Base-by-base conservation (phyloP, 2,888 invertebrate genomes). In the Agrypnus murinus region DNA sequence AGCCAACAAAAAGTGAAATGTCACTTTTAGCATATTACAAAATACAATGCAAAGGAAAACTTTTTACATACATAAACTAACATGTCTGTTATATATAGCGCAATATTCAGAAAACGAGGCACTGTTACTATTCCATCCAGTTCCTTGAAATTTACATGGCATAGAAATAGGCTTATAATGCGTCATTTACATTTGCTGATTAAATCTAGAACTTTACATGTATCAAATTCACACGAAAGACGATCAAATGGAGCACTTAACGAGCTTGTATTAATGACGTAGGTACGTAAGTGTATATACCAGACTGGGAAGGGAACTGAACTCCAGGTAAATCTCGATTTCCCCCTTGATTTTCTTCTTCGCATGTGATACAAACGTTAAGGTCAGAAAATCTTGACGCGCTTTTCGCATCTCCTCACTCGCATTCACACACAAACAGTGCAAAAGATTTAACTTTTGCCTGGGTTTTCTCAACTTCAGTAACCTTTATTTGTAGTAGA, bases 81-180 rank as follows among this genome's bases (percentile, higher is more conserved):
- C 50, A 50, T n/a, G n/a, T n/a, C 50, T 25, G 5, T 25, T 2
- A 5, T 25, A 25, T 25, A n/a, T 25, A 25, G 2, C 25, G 25
- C 25, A 25, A 25, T 25, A 25, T 25, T 25, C 25, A 25, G 25
- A 25, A 50, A 50, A 50, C 32, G 55, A 45, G 45, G 38, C 31
- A 60, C 12, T n/a, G n/a, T n/a, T n/a, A n/a, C n/a, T n/a, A n/a
- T n/a, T 32, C 43, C 10, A 43, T 59, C 10, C 12, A 40, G 12
- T 43, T 32, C 10, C 15, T 19, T 36, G 57, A 66, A 66, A 65
- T 65, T 66, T 59, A 40, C 66, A 66, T 59, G 59, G 48, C 66
- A 66, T 65, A 57, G 59, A 66, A 66, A 59, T 66, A 59, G 59
- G 66, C 45, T 25, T 38, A 66, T 66, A 66, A 66, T 66, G 58